These are phyloP conservation scores for Noctua fimbriata DNA, from an alignment of 2,888 invertebrate species.

Conservation along the genomic window DNA sequence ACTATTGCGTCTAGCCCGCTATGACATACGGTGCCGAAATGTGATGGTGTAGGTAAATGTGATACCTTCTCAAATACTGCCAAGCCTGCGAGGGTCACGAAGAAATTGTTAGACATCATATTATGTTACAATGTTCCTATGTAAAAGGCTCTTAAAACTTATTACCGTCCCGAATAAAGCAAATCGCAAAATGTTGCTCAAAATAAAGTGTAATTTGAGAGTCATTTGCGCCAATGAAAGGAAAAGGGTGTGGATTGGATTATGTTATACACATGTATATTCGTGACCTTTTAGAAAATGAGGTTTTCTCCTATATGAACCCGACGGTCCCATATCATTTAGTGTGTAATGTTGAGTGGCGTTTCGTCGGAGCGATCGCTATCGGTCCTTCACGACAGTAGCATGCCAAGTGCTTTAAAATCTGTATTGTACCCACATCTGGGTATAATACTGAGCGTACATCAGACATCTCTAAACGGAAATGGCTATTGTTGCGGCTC, in stretches of 20 bases:
- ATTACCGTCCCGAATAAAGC: neutral
- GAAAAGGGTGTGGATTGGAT: constrained; percentile 60
- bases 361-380: constrained; percentile 71
- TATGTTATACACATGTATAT: constrained; percentile 56
- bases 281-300: constrained; percentile 70
- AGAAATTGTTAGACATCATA: neutral
- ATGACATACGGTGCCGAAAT: neutral
- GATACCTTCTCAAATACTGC: neutral
- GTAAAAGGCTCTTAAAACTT: neutral
- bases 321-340: constrained; percentile 71
- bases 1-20: neutral
- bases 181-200: constrained; percentile 41
- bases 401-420: constrained; percentile 50
- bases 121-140: neutral
- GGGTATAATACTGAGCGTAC: constrained; percentile 40
- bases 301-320: constrained; percentile 71
- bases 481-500: constrained; percentile 55
- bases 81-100: neutral
- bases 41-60: neutral
- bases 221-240: constrained; percentile 55
- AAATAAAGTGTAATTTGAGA: constrained; percentile 57
- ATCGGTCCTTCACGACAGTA: constrained; percentile 65
- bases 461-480: constrained; percentile 56
- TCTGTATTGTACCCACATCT: constrained; percentile 49
- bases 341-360: constrained; percentile 79